Conservation (phyloP, 2,888 invertebrate species). For the Smittia aterrima region DNA sequence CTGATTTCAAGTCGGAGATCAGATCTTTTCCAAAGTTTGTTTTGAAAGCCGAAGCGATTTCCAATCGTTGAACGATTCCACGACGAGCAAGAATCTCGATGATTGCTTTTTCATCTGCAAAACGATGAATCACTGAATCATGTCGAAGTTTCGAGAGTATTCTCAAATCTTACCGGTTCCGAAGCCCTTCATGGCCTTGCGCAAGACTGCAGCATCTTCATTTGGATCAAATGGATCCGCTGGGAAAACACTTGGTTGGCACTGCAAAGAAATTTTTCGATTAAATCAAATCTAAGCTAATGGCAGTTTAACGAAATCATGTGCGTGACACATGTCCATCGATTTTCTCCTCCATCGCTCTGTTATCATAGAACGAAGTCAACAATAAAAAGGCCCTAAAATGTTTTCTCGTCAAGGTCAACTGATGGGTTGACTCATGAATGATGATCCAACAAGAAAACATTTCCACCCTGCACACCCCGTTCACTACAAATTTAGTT, state of each 20-base stretch:
- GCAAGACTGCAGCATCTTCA: constrained; percentile 77
- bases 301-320: not conserved
- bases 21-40: constrained; percentile 87
- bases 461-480: not conserved
- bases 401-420: not conserved
- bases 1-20: constrained; percentile 81
- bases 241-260: constrained; percentile 84
- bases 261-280: constrained; percentile 56
- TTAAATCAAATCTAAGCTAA: constrained; percentile 9
- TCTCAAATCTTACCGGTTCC: constrained; percentile 65
- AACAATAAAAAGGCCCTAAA: not conserved
- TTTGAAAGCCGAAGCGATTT: constrained; percentile 89
- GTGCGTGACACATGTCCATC: constrained; percentile 6
- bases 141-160: too few relatives aligned
- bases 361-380: not conserved
- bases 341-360: not conserved
- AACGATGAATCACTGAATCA: not conserved
- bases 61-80: constrained; percentile 85
- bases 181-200: constrained; percentile 91
- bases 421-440: not conserved
- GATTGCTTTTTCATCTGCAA: constrained; percentile 85
- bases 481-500: not conserved
- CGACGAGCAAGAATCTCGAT: constrained; percentile 85
- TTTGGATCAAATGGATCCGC: constrained; percentile 83
- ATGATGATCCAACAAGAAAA: not conserved